These are phyloP conservation scores for Catharus minimus DNA, from an alignment of 2,113 vertebrate species.

Conservation along the genomic window DNA sequence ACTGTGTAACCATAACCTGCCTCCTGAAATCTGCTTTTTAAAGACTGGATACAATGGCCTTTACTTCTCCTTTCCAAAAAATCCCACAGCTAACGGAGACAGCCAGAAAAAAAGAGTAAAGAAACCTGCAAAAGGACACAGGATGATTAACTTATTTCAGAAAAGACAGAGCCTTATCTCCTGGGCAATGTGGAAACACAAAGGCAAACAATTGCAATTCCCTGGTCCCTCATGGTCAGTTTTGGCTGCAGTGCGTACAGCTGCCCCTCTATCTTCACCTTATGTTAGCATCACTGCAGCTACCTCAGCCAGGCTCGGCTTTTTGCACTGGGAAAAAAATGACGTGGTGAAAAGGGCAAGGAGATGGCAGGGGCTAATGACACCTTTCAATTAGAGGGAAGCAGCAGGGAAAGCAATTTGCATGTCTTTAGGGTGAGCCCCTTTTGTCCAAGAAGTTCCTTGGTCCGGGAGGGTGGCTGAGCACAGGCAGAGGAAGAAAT, in stretches of 20 bases:
- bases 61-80: background rate
- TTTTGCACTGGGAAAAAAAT: background rate
- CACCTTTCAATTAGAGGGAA: background rate
- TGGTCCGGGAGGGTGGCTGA: background rate
- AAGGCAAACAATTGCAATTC: background rate
- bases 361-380: background rate
- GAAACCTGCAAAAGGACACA: background rate
- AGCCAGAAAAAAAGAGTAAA: background rate
- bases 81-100: background rate
- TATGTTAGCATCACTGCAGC: background rate
- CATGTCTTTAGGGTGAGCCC: background rate
- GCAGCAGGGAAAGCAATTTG: background rate
- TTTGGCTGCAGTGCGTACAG: background rate
- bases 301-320: background rate
- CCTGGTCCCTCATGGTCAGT: background rate
- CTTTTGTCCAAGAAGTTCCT: background rate
- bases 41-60: background rate
- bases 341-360: background rate
- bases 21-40: background rate
- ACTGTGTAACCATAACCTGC: background rate
- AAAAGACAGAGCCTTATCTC: background rate
- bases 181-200: background rate
- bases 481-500: background rate
- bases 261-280: accelerated
- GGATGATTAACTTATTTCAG: background rate